Evolutionary conservation across 1,140 invertebrate species (phyloP).

Genomic region (Cecropterus lyciades): DNA sequence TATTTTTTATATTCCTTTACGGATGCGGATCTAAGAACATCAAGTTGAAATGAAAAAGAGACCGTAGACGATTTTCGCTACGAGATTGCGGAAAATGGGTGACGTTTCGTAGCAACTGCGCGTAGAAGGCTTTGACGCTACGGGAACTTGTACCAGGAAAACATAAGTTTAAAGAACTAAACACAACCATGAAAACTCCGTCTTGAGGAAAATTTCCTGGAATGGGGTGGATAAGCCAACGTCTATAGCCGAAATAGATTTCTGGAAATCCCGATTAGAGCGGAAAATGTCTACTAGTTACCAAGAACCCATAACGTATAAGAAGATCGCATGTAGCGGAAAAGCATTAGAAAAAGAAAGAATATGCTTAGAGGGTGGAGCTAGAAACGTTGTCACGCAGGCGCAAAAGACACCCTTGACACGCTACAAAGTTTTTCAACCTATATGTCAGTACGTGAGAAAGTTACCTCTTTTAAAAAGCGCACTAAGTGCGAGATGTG

Average conservation of each 20-base stretch:
- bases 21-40: too few species aligned
- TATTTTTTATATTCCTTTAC: too few species aligned
- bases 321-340: slow-evolving; percentile 7
- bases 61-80: not conserved
- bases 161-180: slow-evolving; percentile 46
- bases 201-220: slow-evolving; percentile 36
- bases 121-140: slow-evolving; percentile 34
- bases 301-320: slow-evolving; percentile 58
- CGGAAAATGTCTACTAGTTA: slow-evolving; percentile 80
- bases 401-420: not conserved
- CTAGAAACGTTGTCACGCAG: not conserved
- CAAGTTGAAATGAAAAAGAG: too few species aligned
- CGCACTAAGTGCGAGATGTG: too few species aligned
- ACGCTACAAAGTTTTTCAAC: not conserved
- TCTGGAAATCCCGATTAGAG: slow-evolving; percentile 80
- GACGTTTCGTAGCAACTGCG: slow-evolving; percentile 41
- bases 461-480: too few species aligned
- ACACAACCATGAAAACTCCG: slow-evolving; percentile 39
- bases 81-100: not conserved
- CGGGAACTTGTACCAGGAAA: slow-evolving; percentile 53
- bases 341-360: slow-evolving; percentile 53
- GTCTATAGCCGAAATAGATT: slow-evolving; percentile 65
- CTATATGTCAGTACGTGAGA: not conserved
- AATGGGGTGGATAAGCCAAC: slow-evolving; percentile 56
- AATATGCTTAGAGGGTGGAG: slow-evolving; percentile 50